Evolutionary conservation across 2,888 invertebrate genomes (phyloP).

Genomic region (Lapara coniferarum): DNA sequence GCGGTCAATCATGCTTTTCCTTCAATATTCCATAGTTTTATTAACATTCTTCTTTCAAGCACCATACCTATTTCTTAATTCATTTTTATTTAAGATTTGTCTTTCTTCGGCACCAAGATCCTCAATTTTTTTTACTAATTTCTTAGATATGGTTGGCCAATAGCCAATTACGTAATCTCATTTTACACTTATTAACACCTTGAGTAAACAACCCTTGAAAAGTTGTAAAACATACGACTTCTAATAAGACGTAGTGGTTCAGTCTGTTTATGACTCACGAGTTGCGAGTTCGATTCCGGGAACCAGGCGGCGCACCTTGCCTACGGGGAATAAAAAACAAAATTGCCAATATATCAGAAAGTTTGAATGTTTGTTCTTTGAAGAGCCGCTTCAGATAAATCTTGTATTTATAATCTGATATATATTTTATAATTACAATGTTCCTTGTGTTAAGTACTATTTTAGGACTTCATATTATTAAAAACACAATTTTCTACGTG

Average conservation of each 20-base stretch:
- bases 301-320: conserved; percentile 33
- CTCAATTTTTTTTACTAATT: background rate
- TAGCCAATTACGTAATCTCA: background rate
- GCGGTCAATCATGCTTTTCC: too few species aligned
- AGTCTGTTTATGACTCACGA: conserved; percentile 53
- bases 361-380: conserved; percentile 18
- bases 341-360: conserved; percentile 26
- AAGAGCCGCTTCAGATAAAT: conserved; percentile 14
- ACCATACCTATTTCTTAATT: background rate
- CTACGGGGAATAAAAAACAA: conserved; percentile 21
- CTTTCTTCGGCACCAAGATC: too few species aligned
- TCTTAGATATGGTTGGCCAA: background rate
- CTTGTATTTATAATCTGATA: background rate
- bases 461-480: too few species aligned
- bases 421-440: background rate
- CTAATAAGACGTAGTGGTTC: conserved; percentile 36
- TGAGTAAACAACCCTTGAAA: conserved; percentile 31
- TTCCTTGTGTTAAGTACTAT: too few species aligned
- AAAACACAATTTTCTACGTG: too few species aligned
- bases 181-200: background rate
- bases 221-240: conserved; percentile 28
- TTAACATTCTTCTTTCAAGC: background rate
- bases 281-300: conserved; percentile 48
- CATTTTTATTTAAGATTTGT: too few species aligned
- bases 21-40: too few species aligned